Percentiles rank a stretch among this genome's conserved stretches.
Conservation (phyloP, 2,113 vertebrate species). For the Limanda limanda region DNA sequence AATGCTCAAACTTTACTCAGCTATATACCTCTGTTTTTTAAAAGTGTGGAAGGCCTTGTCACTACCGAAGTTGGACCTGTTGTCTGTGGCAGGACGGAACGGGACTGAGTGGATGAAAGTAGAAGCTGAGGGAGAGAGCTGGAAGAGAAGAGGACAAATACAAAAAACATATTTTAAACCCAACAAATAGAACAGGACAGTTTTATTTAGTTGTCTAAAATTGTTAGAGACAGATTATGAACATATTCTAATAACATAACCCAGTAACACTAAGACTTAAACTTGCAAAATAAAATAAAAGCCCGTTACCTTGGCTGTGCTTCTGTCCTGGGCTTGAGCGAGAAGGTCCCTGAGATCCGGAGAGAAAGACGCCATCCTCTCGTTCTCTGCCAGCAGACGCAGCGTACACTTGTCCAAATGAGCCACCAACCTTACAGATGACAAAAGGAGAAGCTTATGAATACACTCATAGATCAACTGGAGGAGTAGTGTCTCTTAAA, state of each 20-base stretch:
- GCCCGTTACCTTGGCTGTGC: slow-evolving; percentile 87
- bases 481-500: background rate
- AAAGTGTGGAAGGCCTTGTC: slow-evolving; percentile 97
- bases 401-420: slow-evolving; percentile 91
- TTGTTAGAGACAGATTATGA: background rate
- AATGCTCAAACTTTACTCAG: background rate
- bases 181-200: background rate
- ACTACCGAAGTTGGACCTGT: slow-evolving; percentile 94
- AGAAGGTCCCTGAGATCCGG: slow-evolving; percentile 87
- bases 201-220: background rate
- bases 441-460: background rate
- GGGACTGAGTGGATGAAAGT: slow-evolving; percentile 93
- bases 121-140: slow-evolving; percentile 88
- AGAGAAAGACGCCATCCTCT: slow-evolving; percentile 91
- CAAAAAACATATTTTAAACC: background rate
- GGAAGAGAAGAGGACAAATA: slow-evolving; percentile 14
- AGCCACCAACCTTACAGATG: slow-evolving; percentile 85
- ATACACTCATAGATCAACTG: background rate
- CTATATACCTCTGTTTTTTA: slow-evolving; percentile 93
- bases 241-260: no score
- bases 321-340: slow-evolving; percentile 87
- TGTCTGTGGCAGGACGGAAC: slow-evolving; percentile 97
- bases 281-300: background rate
- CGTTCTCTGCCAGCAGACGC: slow-evolving; percentile 95
- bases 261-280: no score